These are phyloP conservation scores for Dendrolimus pini DNA, from an alignment of 2,888 invertebrate genomes.

Conservation along the genomic window DNA sequence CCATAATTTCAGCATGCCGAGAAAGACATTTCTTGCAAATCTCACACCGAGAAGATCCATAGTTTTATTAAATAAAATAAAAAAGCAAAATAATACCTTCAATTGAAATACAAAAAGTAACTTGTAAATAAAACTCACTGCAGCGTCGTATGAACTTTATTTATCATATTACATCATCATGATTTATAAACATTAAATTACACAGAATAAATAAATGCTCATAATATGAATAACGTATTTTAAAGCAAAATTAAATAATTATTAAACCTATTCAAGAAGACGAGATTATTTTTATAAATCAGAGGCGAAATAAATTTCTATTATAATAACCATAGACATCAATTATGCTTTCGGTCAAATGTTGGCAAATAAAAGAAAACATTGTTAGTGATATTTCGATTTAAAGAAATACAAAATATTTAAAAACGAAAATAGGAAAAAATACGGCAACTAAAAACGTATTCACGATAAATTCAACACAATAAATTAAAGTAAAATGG, in stretches of 20 bases:
- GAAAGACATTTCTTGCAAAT: too few species aligned
- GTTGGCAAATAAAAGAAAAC: too few species aligned
- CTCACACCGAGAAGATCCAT: too few species aligned
- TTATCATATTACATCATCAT: slow-evolving; percentile 65
- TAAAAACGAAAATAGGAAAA: not conserved
- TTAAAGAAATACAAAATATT: not conserved
- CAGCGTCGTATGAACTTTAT: slow-evolving; percentile 58
- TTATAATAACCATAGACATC: slow-evolving; percentile 4
- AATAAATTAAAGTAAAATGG: slow-evolving; percentile 14
- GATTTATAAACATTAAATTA: slow-evolving; percentile 67
- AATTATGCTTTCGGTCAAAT: too few species aligned
- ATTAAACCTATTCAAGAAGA: not conserved
- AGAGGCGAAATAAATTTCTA: not conserved
- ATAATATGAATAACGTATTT: slow-evolving; percentile 47
- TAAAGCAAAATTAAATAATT: slow-evolving; percentile 30
- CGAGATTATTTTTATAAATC: too few species aligned
- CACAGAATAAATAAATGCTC: slow-evolving; percentile 71
- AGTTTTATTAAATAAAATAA: too few species aligned
- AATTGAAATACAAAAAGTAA: too few species aligned
- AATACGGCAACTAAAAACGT: not conserved
- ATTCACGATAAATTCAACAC: not conserved
- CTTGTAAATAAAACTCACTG: too few species aligned
- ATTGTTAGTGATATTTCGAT: too few species aligned
- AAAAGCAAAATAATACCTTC: too few species aligned
- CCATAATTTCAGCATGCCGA: too few species aligned